Percentiles rank a stretch among this genome's conserved stretches.
Evolutionary conservation across 2,888 invertebrate species (phyloP).

Genomic region (Napeogenes sylphis): DNA sequence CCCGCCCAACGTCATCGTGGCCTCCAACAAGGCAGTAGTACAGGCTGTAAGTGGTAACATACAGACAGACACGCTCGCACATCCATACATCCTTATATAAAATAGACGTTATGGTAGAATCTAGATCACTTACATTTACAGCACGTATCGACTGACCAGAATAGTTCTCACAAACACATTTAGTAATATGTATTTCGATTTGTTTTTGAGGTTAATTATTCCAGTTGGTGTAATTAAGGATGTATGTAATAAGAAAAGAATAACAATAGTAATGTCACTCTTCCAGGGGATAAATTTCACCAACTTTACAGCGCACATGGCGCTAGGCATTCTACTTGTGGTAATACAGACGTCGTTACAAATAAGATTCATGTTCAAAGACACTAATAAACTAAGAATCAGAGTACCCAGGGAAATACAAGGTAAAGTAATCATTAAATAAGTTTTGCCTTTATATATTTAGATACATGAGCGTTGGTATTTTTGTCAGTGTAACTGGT

Average conservation of each 20-base stretch:
- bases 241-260: background rate
- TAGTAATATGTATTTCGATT: too few species aligned
- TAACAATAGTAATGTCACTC: conserved; percentile 32
- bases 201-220: too few species aligned
- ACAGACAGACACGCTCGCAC: background rate
- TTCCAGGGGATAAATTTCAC: conserved; percentile 89
- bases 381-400: conserved; percentile 81
- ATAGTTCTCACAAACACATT: too few species aligned
- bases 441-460: background rate
- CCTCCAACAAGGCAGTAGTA: conserved; percentile 83
- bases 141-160: too few species aligned
- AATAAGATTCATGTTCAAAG: conserved; percentile 83
- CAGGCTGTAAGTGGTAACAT: conserved; percentile 78
- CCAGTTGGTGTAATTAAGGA: background rate
- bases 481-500: background rate
- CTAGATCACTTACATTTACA: too few species aligned
- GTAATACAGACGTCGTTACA: conserved; percentile 83
- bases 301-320: conserved; percentile 88
- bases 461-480: background rate
- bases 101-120: too few species aligned
- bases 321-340: conserved; percentile 83
- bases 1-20: conserved; percentile 94
- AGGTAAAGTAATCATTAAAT: conserved; percentile 39
- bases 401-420: conserved; percentile 85
- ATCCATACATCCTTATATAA: too few species aligned